A percentile compares a stretch with the other conserved stretches of the same genome.
Conservation (phyloP, 2,113 vertebrate species). For the Chlorodrepanis virens region DNA sequence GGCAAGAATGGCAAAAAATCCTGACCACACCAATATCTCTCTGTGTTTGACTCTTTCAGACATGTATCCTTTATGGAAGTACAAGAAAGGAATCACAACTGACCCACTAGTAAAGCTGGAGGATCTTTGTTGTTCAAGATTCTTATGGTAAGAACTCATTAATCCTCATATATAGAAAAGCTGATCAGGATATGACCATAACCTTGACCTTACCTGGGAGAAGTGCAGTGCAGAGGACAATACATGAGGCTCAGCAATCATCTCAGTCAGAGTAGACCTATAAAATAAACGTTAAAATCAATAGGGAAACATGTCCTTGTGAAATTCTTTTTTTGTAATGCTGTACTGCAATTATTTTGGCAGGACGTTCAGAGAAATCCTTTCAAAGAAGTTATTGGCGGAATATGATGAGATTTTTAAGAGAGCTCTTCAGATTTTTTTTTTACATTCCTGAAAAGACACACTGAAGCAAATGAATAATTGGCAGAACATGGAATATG, state of each 20-base stretch:
- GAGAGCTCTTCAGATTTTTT: background rate
- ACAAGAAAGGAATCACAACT: background rate
- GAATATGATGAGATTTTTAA: slow-evolving; percentile 28
- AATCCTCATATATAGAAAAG: background rate
- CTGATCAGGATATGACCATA: background rate
- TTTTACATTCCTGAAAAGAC: background rate
- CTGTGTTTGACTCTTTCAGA: background rate
- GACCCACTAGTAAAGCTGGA: background rate
- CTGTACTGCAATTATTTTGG: slow-evolving; percentile 37
- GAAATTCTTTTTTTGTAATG: slow-evolving; percentile 31
- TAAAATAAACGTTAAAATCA: background rate
- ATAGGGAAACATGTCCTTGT: background rate
- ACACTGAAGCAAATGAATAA: slow-evolving; percentile 23
- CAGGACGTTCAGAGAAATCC: slow-evolving; percentile 30
- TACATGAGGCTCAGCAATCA: background rate
- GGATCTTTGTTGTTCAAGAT: background rate
- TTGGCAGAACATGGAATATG: slow-evolving; percentile 36
- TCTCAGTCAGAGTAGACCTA: background rate
- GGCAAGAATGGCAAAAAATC: background rate
- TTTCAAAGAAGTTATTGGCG: slow-evolving; percentile 52
- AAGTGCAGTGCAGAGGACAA: background rate
- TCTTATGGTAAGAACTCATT: background rate
- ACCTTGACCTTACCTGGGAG: background rate
- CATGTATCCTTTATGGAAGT: background rate
- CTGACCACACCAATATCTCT: background rate